Conservation (phyloP, 2,888 invertebrate species). For the Stenolophus ochropezus region DNA sequence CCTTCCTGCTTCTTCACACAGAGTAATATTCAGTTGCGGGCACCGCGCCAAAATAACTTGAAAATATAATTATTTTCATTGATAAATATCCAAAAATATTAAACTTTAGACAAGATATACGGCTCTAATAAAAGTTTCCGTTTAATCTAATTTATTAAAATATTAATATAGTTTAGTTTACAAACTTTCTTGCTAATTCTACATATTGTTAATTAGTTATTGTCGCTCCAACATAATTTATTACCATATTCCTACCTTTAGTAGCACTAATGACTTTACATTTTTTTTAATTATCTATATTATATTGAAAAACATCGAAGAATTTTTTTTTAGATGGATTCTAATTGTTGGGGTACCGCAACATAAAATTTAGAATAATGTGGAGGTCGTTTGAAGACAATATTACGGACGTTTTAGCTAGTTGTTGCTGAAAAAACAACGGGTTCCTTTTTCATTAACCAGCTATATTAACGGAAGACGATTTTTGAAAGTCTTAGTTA, state of each 20-base stretch:
- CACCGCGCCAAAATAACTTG: conserved; percentile 46
- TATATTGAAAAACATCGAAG: too few relatives aligned
- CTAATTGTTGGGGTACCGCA: too few relatives aligned
- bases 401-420: too few relatives aligned
- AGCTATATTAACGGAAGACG: too few relatives aligned
- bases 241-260: background rate
- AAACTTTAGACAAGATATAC: conserved; percentile 45
- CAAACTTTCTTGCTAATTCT: conserved; percentile 12
- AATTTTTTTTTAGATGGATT: too few relatives aligned
- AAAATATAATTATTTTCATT: conserved; percentile 51
- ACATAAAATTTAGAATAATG: too few relatives aligned
- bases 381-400: too few relatives aligned
- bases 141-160: conserved; percentile 42
- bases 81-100: conserved; percentile 52
- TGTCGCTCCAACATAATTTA: conserved; percentile 5
- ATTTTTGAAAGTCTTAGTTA: too few relatives aligned
- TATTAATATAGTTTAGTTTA: conserved; percentile 23
- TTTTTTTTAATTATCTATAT: too few relatives aligned
- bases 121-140: conserved; percentile 35
- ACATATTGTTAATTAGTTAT: conserved; percentile 21
- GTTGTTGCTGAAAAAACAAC: too few relatives aligned
- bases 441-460: too few relatives aligned
- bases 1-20: conserved; percentile 44
- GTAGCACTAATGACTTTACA: too few relatives aligned
- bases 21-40: conserved; percentile 49